Evolutionary conservation across 2,797 vertebrate species (phyloP).

Genomic region (Okamejei kenojei): DNA sequence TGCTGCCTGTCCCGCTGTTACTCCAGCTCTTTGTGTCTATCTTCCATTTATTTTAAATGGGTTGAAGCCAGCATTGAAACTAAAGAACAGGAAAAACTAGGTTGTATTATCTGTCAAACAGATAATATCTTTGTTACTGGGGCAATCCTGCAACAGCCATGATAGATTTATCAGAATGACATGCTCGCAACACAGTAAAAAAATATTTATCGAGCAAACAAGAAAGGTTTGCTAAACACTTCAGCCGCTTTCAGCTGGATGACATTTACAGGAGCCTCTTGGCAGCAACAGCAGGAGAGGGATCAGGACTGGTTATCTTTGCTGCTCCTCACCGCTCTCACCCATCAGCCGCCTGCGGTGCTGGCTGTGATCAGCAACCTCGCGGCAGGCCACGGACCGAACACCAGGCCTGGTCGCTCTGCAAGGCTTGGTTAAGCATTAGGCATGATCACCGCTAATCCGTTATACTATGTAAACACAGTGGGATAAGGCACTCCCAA

Average conservation of each 20-base stretch:
- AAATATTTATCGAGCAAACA: not conserved
- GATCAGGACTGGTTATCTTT: not conserved
- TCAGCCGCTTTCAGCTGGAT: not conserved
- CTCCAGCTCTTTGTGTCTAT: too few species aligned
- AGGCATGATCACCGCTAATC: not conserved
- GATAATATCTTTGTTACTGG: not conserved
- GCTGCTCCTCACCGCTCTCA: not conserved
- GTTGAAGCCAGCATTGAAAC: not conserved
- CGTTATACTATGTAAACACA: not conserved
- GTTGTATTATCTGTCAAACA: not conserved
- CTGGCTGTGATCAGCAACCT: not conserved
- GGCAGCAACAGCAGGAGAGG: not conserved
- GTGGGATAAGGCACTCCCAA: not conserved
- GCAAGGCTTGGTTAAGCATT: too few species aligned
- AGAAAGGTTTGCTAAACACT: not conserved
- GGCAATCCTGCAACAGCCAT: not conserved
- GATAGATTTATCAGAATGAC: not conserved
- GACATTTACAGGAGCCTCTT: not conserved
- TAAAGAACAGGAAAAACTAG: not conserved
- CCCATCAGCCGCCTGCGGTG: not conserved
- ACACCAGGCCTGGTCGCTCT: not conserved
- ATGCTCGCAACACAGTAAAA: not conserved
- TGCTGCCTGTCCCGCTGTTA: too few species aligned
- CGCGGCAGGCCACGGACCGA: not conserved
- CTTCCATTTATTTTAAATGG: conserved; percentile 11